phyloP scores from a whole-genome alignment of 1,140 invertebrate species.

The Marisa cornuarietis region DNA sequence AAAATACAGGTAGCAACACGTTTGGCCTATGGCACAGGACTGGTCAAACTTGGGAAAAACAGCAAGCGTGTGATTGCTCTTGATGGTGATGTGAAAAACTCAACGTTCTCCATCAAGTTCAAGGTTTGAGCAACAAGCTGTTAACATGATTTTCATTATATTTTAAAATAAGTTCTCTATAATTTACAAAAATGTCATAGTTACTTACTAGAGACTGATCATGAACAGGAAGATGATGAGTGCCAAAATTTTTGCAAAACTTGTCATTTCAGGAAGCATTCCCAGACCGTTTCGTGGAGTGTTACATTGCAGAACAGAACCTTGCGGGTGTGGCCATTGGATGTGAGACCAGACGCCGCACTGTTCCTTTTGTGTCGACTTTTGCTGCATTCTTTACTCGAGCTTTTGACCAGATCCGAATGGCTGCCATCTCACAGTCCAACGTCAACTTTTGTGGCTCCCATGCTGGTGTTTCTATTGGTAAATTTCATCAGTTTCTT shows the following conservation, averaged over 20 bases:
- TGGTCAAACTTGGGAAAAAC: conserved; percentile 86
- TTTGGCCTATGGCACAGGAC: conserved; percentile 91
- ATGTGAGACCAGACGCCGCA: conserved; percentile 83
- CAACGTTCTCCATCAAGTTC: conserved; percentile 94
- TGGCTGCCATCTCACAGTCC: conserved; percentile 98
- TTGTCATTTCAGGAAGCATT: conserved; percentile 58
- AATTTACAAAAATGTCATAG: background rate
- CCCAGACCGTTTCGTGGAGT: conserved; percentile 89
- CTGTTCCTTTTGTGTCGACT: conserved; percentile 92
- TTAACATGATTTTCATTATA: conserved; percentile 3
- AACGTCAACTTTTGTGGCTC: conserved; percentile 96
- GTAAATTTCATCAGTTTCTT: conserved; percentile 51
- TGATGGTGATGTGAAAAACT: conserved; percentile 98
- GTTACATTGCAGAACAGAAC: conserved; percentile 99
- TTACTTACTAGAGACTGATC: background rate
- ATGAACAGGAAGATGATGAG: no score
- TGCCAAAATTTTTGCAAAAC: no score
- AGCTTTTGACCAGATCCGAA: conserved; percentile 95
- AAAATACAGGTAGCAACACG: conserved; percentile 85
- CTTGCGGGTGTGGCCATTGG: conserved; percentile 96
- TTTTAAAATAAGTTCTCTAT: background rate
- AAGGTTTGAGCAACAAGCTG: conserved; percentile 72
- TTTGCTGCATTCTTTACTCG: conserved; percentile 98
- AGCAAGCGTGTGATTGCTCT: conserved; percentile 88
- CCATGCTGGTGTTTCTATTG: conserved; percentile 92